These are phyloP conservation scores for Heteromormyrus szaboi DNA, from an alignment of 2,797 vertebrate species.

Conservation along the genomic window DNA sequence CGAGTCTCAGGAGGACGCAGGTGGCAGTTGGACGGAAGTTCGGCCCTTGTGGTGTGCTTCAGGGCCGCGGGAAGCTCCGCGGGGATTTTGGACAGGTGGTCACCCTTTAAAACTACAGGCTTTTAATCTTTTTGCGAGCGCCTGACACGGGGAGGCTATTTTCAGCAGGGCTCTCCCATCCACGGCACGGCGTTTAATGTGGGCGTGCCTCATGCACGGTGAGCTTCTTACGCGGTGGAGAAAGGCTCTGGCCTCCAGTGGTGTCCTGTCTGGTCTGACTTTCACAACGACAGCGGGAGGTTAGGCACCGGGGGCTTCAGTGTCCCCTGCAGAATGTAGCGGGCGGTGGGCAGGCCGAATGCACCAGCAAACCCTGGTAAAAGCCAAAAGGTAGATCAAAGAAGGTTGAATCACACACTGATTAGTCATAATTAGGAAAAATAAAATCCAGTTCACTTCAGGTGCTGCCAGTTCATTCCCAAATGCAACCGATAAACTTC, in stretches of 20 bases:
- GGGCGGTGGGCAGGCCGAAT: not conserved
- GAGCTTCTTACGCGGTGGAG: not conserved
- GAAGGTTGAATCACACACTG: not conserved
- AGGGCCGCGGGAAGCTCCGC: conserved; percentile 39
- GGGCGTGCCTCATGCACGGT: not conserved
- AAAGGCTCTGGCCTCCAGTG: not conserved
- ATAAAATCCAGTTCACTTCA: not conserved
- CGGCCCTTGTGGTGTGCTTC: conserved; percentile 57
- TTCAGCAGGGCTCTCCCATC: not conserved
- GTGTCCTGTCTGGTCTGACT: not conserved
- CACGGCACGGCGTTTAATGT: conserved; percentile 3
- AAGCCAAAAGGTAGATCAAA: not conserved
- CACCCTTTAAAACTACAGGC: conserved; percentile 56
- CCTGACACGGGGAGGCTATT: conserved; percentile 24
- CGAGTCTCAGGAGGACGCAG: conserved; percentile 55
- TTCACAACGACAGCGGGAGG: not conserved
- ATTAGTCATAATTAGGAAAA: not conserved
- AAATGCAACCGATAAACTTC: not conserved
- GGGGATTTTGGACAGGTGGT: conserved; percentile 58
- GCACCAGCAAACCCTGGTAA: not conserved
- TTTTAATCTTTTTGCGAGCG: conserved; percentile 55
- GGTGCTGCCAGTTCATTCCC: not conserved
- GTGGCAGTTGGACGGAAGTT: conserved; percentile 52
- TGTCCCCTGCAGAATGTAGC: not conserved
- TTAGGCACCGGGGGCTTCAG: not conserved